Base-by-base conservation (phyloP, 1,140 invertebrate species). In the Tetramorium alpestre region DNA sequence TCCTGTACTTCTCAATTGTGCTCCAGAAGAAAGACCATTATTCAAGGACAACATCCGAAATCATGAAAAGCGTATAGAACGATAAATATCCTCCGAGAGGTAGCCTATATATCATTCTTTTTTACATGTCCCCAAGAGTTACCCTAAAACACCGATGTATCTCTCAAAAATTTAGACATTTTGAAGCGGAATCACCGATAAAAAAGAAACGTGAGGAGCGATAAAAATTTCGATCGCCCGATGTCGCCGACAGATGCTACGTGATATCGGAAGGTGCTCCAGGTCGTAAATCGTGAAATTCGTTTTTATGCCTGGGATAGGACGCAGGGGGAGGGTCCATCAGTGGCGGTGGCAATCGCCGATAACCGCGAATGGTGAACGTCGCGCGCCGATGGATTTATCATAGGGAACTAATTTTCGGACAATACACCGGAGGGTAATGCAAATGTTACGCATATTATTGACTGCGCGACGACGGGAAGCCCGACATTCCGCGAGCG, bases 201-300 rank as follows among this genome's bases (percentile, higher is more conserved):
- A 80, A 80, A 49, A 33, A 25, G 33, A 33, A 33, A 25, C 38
- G 38, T 11, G 0, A 22, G 41, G 8, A 28, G 22, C 25, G 13
- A 85, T 77, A 33, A 85, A 65, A 85, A 85, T 78, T 85, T 65
- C 6, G 47, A 51, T 56, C 38, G 8, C 16, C 25, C 25, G n/a
- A 18, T 28, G 60, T 67, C 33, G 60, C 8, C 49, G 28, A 67
- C 75, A 85, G 72, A 51, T 54, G 60, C 16, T 41, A 77, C 64
- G 47, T 76, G 38, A 67, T 85, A 85, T 77, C 25, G 73, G 22
- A 58, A 67, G 64, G 16, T 47, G 41, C 38, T 56, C 62, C 62
- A 10, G 47, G 18, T 65, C 38, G 64, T 51, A 78, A 85, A 85
- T 85, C 11, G 22, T n/a, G 49, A 67, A 80, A 78, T 78, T 64